Percentiles rank a stretch among this genome's conserved stretches.
Conservation (phyloP, 2,888 invertebrate species). For the Caenorhabditis doughertyi region DNA sequence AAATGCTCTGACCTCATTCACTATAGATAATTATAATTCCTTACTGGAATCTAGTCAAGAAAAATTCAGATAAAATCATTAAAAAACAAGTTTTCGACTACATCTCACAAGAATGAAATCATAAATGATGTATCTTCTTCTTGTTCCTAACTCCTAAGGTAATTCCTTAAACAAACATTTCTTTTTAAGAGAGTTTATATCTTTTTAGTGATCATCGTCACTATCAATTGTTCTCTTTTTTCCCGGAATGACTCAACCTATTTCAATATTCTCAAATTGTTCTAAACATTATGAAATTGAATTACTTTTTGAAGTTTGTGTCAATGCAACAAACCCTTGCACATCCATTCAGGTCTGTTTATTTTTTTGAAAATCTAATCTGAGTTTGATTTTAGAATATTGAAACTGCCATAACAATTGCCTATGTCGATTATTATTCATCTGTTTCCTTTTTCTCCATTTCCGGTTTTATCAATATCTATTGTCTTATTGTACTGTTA, state of each 20-base stretch:
- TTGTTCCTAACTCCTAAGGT: conserved; percentile 1
- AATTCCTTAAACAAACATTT: conserved; percentile 43
- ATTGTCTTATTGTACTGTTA: conserved; percentile 13
- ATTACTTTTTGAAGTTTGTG: conserved; percentile 4
- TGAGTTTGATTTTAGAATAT: background rate
- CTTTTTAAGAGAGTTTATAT: background rate
- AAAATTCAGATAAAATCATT: conserved; percentile 13
- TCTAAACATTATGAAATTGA: conserved; percentile 34
- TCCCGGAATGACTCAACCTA: conserved; percentile 38
- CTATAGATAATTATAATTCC: too few relatives aligned
- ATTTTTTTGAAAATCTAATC: background rate
- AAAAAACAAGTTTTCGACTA: background rate
- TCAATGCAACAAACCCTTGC: conserved; percentile 39
- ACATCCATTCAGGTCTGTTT: background rate
- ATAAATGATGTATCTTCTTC: background rate
- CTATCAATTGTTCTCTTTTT: conserved; percentile 7
- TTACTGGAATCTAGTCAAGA: too few relatives aligned
- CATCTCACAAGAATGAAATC: conserved; percentile 1
- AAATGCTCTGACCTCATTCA: too few relatives aligned
- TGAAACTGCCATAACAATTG: conserved; percentile 14
- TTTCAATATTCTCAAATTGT: conserved; percentile 41
- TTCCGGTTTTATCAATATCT: conserved; percentile 26
- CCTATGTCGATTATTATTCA: conserved; percentile 25
- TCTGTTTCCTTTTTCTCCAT: conserved; percentile 9
- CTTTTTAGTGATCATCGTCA: conserved; percentile 3